Evolutionary conservation across 2,888 invertebrate species (phyloP).

Genomic region (Ecliptopera silaceata): DNA sequence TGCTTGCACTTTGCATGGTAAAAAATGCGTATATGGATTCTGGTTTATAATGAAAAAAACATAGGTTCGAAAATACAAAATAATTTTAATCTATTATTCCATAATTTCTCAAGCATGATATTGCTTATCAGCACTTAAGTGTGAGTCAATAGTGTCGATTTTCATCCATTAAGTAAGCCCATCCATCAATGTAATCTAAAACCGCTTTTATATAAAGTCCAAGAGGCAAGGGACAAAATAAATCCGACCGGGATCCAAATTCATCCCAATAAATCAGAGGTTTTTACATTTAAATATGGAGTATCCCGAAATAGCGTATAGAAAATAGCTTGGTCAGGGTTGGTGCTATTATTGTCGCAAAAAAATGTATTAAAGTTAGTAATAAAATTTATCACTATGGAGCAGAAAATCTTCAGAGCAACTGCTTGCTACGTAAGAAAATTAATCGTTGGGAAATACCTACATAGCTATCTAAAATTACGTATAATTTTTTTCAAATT

Average conservation of each 20-base stretch:
- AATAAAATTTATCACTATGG: too few relatives aligned
- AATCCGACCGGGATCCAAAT: constrained; percentile 41
- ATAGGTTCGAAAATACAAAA: not conserved
- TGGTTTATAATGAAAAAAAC: too few relatives aligned
- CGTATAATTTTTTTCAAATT: too few relatives aligned
- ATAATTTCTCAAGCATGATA: not conserved
- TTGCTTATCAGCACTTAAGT: not conserved
- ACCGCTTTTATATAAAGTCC: constrained; percentile 56
- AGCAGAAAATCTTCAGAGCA: too few relatives aligned
- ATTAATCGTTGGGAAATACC: too few relatives aligned
- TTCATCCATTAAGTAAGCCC: constrained; percentile 54
- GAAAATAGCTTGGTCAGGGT: not conserved
- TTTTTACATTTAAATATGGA: constrained; percentile 34
- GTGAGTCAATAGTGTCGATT: constrained; percentile 32
- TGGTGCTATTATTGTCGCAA: not conserved
- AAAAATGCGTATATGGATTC: too few relatives aligned
- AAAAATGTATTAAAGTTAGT: too few relatives aligned
- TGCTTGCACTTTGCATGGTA: too few relatives aligned
- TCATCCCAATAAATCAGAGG: constrained; percentile 47
- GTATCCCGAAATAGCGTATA: constrained; percentile 1
- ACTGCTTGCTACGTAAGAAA: too few relatives aligned
- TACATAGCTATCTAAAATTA: too few relatives aligned
- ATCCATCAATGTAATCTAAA: constrained; percentile 65
- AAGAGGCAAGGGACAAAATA: constrained; percentile 47
- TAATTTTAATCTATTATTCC: not conserved